Conservation (phyloP, 2,797 vertebrate genomes). For the Astyanax mexicanus region DNA sequence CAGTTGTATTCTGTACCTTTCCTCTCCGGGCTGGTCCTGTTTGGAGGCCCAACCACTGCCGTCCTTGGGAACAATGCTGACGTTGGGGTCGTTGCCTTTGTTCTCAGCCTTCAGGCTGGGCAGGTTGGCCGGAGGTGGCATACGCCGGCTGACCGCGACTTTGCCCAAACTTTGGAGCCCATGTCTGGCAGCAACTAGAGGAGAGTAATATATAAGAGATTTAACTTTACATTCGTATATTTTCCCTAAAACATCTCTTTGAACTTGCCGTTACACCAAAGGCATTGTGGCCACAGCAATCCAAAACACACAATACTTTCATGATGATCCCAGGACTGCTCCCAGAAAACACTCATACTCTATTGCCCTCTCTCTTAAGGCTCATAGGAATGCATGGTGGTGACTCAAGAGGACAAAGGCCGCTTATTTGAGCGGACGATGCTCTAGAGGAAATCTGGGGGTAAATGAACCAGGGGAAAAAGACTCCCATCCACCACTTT, state of each 20-base stretch:
- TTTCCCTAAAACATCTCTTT: too few relatives aligned
- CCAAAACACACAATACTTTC: background rate
- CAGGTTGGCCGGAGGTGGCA: conserved; percentile 98
- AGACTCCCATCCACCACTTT: conserved; percentile 8
- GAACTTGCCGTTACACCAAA: too few relatives aligned
- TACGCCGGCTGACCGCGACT: conserved; percentile 95
- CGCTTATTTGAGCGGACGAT: conserved; percentile 42
- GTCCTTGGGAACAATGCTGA: conserved; percentile 98
- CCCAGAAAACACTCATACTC: background rate
- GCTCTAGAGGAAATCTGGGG: conserved; percentile 10
- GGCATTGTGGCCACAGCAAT: too few relatives aligned
- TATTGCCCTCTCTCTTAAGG: background rate
- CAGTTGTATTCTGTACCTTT: conserved; percentile 81
- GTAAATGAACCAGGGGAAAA: background rate
- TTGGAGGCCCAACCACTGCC: conserved; percentile 98
- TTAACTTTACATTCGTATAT: background rate
- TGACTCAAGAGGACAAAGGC: conserved; percentile 43
- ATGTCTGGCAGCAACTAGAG: conserved; percentile 94
- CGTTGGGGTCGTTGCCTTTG: conserved; percentile 99
- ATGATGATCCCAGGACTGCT: background rate
- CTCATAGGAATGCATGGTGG: conserved; percentile 31
- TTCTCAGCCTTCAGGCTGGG: conserved; percentile 99
- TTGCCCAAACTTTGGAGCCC: conserved; percentile 99
- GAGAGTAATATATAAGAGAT: background rate
- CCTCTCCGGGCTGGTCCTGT: conserved; percentile 90